Base-by-base conservation (phyloP, 2,888 invertebrate species). In the Hofmannophila pseudospretella region DNA sequence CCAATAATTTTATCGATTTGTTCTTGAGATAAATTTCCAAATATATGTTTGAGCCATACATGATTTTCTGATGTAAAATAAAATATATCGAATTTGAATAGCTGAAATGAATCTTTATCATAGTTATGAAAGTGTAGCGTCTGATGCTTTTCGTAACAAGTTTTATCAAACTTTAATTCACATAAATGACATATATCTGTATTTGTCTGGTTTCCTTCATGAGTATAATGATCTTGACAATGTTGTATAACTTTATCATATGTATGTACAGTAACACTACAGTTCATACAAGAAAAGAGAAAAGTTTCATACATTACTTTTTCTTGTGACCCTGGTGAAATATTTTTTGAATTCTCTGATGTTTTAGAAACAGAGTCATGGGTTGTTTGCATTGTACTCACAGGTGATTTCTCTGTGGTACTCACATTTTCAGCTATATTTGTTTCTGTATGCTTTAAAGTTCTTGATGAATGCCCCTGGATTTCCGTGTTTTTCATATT, bases 221-320 rank as follows among this genome's bases (percentile, higher is more conserved):
- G 43, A 40, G 51, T 49, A 36, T 57, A 67, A 52, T 81, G 78
- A 13, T 54, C 49, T 34, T 78, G 80, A 45, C 78, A 76, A 58
- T 82, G 82, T 41, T 69, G 59, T 23, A 81, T 53, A 19, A 67
- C 70, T 49, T 62, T 60, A 44, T 79, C 77, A 45, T 78, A 82
- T 7, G 51, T 48, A 42, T 64, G 54, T 29, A 77, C 41, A 39
- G 64, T 52, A 38, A 67, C 32, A 26, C 48, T 41, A 49, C 80
- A 81, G 46, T 49, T 59, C 42, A 58, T 58, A 51, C 81, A 81
- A 20, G 44, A 8, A 7, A 30, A 30, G 19, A 30, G 16, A 23
- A 7, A 30, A n/a, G n/a, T n/a, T n/a, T n/a, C n/a, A n/a, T n/a
- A n/a, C n/a, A n/a, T n/a, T n/a, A n/a, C n/a, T n/a, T n/a, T n/a